These are phyloP conservation scores for Mustela nigripes DNA, from an alignment of 2,113 vertebrate species.

Conservation along the genomic window DNA sequence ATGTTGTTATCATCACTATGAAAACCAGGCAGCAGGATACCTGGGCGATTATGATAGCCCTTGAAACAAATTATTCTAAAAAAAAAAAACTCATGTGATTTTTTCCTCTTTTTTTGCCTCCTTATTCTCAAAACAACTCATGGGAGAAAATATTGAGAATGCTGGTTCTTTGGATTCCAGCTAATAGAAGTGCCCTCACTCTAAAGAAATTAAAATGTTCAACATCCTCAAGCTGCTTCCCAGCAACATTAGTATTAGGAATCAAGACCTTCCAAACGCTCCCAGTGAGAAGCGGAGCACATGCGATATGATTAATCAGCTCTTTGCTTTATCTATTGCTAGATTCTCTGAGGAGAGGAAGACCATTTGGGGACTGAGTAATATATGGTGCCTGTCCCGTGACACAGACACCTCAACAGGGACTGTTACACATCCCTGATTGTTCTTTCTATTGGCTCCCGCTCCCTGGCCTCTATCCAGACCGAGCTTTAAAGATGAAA, in stretches of 20 bases:
- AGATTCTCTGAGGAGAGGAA: neutral
- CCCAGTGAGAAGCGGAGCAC: neutral
- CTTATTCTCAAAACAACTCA: neutral
- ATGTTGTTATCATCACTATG: neutral
- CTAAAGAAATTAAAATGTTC: constrained; percentile 3
- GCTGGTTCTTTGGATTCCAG: neutral
- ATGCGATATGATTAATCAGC: neutral
- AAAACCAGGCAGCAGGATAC: neutral
- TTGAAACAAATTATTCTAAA: neutral
- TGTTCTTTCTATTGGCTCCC: constrained; percentile 29
- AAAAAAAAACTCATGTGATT: neutral
- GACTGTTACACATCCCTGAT: neutral
- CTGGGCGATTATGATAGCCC: neutral
- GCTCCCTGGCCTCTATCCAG: neutral
- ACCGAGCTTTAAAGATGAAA: constrained; percentile 51
- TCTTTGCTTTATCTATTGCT: constrained; percentile 8
- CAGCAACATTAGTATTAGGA: neutral
- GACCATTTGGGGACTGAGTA: neutral
- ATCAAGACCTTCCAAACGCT: neutral
- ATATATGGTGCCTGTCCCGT: neutral
- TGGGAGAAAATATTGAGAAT: constrained; percentile 14
- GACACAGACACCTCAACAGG: neutral
- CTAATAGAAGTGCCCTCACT: neutral
- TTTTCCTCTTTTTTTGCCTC: neutral
- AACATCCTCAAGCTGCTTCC: neutral